Percentiles rank a stretch among this genome's conserved stretches.
These are phyloP conservation scores for Mormyrus proboscirostris DNA, from an alignment of 2,797 vertebrate genomes.

Conservation along the genomic window DNA sequence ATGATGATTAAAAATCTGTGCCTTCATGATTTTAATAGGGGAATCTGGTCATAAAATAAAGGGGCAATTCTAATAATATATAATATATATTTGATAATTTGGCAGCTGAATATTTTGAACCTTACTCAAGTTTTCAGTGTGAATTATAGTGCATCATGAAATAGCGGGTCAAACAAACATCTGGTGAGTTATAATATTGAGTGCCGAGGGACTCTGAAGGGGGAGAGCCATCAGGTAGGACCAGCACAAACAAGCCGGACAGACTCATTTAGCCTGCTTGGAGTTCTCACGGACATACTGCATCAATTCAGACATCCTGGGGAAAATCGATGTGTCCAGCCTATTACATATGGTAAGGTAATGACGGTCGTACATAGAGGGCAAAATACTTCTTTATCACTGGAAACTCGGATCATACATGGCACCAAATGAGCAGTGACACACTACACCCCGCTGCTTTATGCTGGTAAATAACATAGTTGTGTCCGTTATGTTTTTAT, in stretches of 20 bases:
- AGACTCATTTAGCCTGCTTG: not conserved
- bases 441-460: not conserved
- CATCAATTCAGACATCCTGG: constrained; percentile 10
- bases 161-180: not conserved
- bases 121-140: not conserved
- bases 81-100: too few species aligned
- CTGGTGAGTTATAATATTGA: not conserved
- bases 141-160: not conserved
- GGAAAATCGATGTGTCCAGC: not conserved
- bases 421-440: not conserved
- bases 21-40: not conserved
- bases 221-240: not conserved
- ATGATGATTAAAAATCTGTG: not conserved
- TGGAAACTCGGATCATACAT: not conserved
- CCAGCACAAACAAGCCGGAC: not conserved
- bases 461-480: not conserved
- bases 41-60: not conserved
- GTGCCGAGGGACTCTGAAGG: not conserved
- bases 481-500: not conserved
- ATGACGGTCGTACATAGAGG: not conserved
- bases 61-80: not conserved
- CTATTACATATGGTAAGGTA: not conserved
- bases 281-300: not conserved
- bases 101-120: not conserved
- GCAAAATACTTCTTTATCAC: not conserved